These are phyloP conservation scores for Pycnonotus jocosus DNA, from an alignment of 2,113 vertebrate species.

Conservation along the genomic window DNA sequence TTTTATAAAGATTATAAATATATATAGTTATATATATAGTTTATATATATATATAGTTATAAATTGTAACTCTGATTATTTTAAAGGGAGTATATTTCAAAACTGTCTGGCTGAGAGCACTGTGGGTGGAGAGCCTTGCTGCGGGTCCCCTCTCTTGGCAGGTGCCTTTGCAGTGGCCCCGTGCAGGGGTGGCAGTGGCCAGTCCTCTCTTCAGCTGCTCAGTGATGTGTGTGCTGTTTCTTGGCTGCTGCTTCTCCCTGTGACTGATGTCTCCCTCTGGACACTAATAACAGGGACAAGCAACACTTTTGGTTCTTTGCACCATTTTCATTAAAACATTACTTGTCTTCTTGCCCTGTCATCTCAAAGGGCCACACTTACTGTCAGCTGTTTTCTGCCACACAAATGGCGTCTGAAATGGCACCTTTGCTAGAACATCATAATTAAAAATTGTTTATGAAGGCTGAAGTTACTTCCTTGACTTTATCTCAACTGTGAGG, in stretches of 20 bases:
- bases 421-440: neutral
- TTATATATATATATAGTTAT: no score
- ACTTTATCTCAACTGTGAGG: neutral
- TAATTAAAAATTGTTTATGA: neutral
- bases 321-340: neutral
- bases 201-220: neutral
- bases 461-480: neutral
- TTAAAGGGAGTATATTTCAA: neutral
- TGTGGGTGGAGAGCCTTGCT: neutral
- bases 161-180: neutral
- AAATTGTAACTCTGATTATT: neutral
- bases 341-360: neutral
- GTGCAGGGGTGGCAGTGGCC: accelerated
- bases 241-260: neutral
- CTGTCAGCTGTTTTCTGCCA: neutral
- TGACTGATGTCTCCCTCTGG: neutral
- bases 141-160: accelerated
- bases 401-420: neutral
- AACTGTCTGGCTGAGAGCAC: neutral
- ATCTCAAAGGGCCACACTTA: neutral
- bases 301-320: neutral
- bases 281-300: neutral
- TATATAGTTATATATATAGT: no score
- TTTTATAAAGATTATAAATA: neutral
- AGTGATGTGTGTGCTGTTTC: neutral